A percentile compares a stretch with the other conserved stretches of the same genome.
Conservation (phyloP, 2,113 vertebrate genomes). For the Cavia porcellus region DNA sequence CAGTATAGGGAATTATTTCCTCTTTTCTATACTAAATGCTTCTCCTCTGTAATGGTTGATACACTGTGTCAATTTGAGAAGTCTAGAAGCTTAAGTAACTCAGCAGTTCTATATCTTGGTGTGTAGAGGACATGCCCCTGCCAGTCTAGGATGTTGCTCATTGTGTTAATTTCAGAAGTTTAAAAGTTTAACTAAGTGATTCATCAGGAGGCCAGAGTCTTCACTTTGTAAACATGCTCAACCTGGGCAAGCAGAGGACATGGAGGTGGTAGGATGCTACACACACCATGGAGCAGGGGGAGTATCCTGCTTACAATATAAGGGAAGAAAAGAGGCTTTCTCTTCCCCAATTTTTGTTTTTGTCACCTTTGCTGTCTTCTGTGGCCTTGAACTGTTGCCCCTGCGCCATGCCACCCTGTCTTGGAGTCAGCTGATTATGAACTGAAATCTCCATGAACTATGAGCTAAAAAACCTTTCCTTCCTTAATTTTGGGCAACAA, state of each 20-base stretch:
- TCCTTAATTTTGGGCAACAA: neutral
- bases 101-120: neutral
- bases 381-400: neutral
- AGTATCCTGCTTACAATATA: neutral
- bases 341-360: neutral
- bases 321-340: neutral
- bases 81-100: neutral
- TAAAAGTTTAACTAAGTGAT: neutral
- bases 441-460: neutral
- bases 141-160: neutral
- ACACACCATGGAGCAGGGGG: neutral
- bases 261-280: neutral
- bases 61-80: neutral
- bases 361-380: neutral
- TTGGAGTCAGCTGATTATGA: neutral
- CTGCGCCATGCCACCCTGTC: neutral
- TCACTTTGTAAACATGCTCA: neutral
- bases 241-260: neutral
- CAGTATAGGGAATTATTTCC: neutral
- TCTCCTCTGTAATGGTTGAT: neutral
- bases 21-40: slow-evolving; percentile 4
- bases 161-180: neutral
- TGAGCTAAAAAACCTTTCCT: neutral
- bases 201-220: neutral
- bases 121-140: neutral